phyloP scores from a whole-genome alignment of 2,797 vertebrate genomes.

The Dallia pectoralis region DNA sequence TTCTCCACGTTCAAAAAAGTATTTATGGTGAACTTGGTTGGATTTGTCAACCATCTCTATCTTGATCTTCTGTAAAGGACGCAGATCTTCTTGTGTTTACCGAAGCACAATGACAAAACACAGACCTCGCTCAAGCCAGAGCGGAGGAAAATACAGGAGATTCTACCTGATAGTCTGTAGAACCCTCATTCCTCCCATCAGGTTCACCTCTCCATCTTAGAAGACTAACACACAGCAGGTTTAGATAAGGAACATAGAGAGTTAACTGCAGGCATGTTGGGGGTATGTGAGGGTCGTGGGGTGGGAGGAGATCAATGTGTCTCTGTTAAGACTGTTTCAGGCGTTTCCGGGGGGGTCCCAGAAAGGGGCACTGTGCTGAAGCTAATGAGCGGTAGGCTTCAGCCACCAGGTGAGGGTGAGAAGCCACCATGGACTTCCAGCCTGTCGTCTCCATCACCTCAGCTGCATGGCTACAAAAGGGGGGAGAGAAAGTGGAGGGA shows the following conservation, averaged over 20 bases:
- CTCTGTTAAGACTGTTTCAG: slow-evolving; percentile 95
- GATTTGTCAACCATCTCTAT: neutral
- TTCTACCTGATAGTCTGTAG: too few species aligned
- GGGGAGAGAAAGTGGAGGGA: slow-evolving; percentile 5
- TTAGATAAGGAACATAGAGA: slow-evolving; percentile 39
- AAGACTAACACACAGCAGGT: slow-evolving; percentile 67
- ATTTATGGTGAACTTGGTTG: neutral
- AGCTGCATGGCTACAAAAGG: slow-evolving; percentile 83
- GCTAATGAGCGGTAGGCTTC: slow-evolving; percentile 96
- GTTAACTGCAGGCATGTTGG: slow-evolving; percentile 22
- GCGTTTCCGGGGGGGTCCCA: slow-evolving; percentile 94
- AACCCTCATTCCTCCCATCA: slow-evolving; percentile 23
- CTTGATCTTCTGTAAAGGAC: neutral
- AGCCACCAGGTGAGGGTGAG: slow-evolving; percentile 95
- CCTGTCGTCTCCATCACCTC: slow-evolving; percentile 98
- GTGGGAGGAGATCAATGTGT: neutral
- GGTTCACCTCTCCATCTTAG: slow-evolving; percentile 26
- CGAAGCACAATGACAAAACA: neutral
- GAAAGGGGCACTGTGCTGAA: slow-evolving; percentile 95
- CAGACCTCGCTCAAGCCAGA: slow-evolving; percentile 47
- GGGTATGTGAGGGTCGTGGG: slow-evolving; percentile 22
- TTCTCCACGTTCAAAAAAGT: neutral
- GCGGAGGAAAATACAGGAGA: slow-evolving; percentile 43
- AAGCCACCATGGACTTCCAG: slow-evolving; percentile 98
- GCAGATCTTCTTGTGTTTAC: slow-evolving; percentile 1